These are phyloP conservation scores for Perizoma affinitatum DNA, from an alignment of 2,888 invertebrate species.

Conservation along the genomic window DNA sequence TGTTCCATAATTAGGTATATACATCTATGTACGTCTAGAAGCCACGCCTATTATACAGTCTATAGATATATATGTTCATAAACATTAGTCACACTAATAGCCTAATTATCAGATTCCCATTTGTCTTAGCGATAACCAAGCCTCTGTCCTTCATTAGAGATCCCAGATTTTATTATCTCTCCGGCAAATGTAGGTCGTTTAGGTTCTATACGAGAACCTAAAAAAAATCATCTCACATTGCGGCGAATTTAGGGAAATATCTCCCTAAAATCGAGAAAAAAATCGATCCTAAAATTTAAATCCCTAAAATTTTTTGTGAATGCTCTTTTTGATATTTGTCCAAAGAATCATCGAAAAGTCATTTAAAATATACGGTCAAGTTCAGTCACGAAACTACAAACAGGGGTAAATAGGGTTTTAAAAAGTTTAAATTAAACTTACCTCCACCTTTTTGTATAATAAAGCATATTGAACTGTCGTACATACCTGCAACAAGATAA, in stretches of 20 bases:
- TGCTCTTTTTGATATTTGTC: no score
- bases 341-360: no score
- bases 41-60: constrained; percentile 10
- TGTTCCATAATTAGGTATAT: no score
- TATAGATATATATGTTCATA: background rate
- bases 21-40: no score
- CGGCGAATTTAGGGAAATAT: no score
- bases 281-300: no score
- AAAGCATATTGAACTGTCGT: background rate
- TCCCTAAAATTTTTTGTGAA: no score
- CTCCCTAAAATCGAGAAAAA: no score
- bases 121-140: constrained; percentile 28
- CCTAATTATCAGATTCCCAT: constrained; percentile 38
- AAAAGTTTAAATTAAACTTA: background rate
- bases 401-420: background rate
- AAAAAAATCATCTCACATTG: constrained; percentile 6
- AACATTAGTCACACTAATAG: constrained; percentile 33
- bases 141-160: constrained; percentile 23
- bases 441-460: background rate
- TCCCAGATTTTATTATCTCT: constrained; percentile 19
- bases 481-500: constrained; percentile 3
- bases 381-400: no score
- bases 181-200: constrained; percentile 13
- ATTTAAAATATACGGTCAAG: no score
- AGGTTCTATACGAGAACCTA: background rate